Conservation (phyloP, 2,797 vertebrate species). For the Linurgus olivaceus region DNA sequence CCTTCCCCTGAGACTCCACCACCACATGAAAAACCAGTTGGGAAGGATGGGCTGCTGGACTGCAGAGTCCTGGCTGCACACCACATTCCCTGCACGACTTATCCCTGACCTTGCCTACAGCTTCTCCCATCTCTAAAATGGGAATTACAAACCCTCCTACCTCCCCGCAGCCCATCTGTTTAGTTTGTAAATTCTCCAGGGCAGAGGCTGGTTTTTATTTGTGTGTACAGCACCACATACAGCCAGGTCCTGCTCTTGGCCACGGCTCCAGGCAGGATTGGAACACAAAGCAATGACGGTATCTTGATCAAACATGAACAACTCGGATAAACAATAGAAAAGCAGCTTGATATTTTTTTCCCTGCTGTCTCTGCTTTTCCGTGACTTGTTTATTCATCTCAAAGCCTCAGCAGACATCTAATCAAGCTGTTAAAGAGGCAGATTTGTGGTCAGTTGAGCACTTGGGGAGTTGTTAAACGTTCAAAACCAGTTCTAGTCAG, state of each 20-base stretch:
- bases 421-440: conserved; percentile 53
- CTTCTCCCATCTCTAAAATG: background rate
- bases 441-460: conserved; percentile 21
- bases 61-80: background rate
- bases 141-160: background rate
- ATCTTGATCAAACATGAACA: conserved; percentile 35
- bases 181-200: conserved; percentile 31
- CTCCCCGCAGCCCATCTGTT: conserved; percentile 13
- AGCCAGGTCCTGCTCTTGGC: conserved; percentile 56
- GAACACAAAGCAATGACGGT: conserved; percentile 47
- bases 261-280: background rate
- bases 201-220: conserved; percentile 34
- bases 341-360: conserved; percentile 28
- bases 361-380: conserved; percentile 28
- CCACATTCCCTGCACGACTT: background rate
- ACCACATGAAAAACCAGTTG: background rate
- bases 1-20: background rate
- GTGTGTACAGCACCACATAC: conserved; percentile 29
- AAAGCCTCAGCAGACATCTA: conserved; percentile 38
- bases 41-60: background rate
- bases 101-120: background rate
- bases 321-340: conserved; percentile 17
- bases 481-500: background rate
- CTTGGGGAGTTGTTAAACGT: conserved; percentile 15
- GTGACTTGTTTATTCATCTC: conserved; percentile 40